phyloP scores from a whole-genome alignment of 2,113 vertebrate genomes.

The Suricata suricatta region DNA sequence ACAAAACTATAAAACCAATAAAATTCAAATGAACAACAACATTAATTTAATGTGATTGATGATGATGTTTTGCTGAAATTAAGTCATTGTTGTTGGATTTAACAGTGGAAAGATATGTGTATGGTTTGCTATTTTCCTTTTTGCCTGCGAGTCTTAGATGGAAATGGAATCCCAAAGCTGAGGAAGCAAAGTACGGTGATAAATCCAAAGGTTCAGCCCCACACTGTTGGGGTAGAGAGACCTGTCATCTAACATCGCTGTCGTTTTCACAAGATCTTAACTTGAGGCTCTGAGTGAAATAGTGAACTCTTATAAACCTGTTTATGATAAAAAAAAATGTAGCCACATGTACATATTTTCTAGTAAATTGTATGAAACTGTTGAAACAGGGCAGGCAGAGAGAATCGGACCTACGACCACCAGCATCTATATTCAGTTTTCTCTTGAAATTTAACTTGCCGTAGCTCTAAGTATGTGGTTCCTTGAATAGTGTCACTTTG shows the following conservation, averaged over 20 bases:
- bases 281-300: neutral
- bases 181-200: neutral
- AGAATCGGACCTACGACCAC: neutral
- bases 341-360: neutral
- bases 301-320: neutral
- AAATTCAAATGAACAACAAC: slow-evolving; percentile 52
- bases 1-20: slow-evolving; percentile 61
- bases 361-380: neutral
- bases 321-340: neutral
- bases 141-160: neutral
- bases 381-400: neutral
- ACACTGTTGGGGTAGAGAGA: neutral
- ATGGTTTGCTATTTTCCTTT: slow-evolving; percentile 13
- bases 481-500: neutral
- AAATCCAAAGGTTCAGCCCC: neutral
- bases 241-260: neutral
- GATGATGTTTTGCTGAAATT: slow-evolving; percentile 44
- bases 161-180: neutral
- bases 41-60: slow-evolving; percentile 68
- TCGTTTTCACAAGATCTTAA: neutral
- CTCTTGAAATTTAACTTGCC: neutral
- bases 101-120: slow-evolving; percentile 20
- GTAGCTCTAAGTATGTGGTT: neutral
- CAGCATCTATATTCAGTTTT: neutral
- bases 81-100: slow-evolving; percentile 49